These are phyloP conservation scores for Thunnus albacares DNA, from an alignment of 2,797 vertebrate genomes.

Conservation along the genomic window DNA sequence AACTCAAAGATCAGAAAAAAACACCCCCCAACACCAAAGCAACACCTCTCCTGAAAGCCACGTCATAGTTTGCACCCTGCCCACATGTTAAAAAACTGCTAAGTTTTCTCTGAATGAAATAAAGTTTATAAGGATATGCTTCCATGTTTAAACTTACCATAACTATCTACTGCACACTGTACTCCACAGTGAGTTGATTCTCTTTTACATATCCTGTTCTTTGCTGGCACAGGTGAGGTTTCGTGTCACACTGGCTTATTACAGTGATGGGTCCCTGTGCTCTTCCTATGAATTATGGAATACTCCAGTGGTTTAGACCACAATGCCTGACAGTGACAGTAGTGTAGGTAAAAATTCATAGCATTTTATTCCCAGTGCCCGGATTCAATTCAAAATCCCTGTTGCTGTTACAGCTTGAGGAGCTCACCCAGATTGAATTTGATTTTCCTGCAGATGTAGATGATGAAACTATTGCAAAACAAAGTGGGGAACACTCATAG, in stretches of 20 bases:
- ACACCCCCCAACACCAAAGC: too few species aligned
- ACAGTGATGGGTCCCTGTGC: conserved; percentile 64
- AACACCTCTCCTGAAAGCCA: too few species aligned
- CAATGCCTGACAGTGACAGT: conserved; percentile 65
- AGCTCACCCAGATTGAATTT: conserved; percentile 48
- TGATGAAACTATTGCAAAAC: conserved; percentile 40
- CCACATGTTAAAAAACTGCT: not conserved
- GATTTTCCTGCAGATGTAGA: conserved; percentile 41
- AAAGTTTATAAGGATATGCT: conserved; percentile 3
- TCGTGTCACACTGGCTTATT: conserved; percentile 73
- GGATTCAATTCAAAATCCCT: conserved; percentile 54
- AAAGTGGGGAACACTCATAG: not conserved
- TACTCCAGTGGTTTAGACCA: conserved; percentile 60
- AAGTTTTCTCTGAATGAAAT: not conserved
- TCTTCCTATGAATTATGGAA: conserved; percentile 81
- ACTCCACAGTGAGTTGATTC: conserved; percentile 36
- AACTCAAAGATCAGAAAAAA: not conserved
- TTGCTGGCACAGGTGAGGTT: conserved; percentile 52
- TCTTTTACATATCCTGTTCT: conserved; percentile 42
- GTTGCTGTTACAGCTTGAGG: conserved; percentile 23
- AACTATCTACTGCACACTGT: conserved; percentile 14
- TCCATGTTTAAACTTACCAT: conserved; percentile 24
- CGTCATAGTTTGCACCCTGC: too few species aligned
- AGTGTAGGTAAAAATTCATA: conserved; percentile 48
- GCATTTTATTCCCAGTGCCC: conserved; percentile 48